These are phyloP conservation scores for Himalopsyche japonica DNA, from an alignment of 2,888 invertebrate species.

Conservation along the genomic window DNA sequence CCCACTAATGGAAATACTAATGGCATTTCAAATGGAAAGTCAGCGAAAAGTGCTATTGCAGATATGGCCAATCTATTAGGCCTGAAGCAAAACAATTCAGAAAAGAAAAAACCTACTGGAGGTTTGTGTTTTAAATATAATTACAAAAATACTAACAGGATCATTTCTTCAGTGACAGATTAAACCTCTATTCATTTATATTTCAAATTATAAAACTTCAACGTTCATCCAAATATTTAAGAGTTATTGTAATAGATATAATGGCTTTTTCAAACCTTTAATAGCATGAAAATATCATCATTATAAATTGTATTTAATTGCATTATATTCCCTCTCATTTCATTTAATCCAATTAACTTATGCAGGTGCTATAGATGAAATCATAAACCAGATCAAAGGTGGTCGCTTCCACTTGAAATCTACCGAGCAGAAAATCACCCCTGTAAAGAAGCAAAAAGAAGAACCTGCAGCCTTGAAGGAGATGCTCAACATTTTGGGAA, in stretches of 20 bases:
- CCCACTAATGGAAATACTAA: slow-evolving; percentile 44
- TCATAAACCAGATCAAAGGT: slow-evolving; percentile 77
- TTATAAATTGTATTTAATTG: no score
- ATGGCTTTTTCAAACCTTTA: no score
- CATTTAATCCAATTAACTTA: background rate
- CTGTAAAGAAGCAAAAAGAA: slow-evolving; percentile 62
- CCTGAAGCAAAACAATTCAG: slow-evolving; percentile 58
- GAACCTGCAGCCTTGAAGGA: slow-evolving; percentile 67
- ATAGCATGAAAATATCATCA: no score
- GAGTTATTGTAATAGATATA: no score
- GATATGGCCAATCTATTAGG: slow-evolving; percentile 65
- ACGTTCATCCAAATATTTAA: no score
- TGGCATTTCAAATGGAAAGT: slow-evolving; percentile 37
- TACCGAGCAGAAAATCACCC: slow-evolving; percentile 63
- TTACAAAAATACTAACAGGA: no score
- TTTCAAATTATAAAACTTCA: no score
- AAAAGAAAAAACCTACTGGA: slow-evolving; percentile 61
- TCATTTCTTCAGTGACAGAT: no score
- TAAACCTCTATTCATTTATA: no score
- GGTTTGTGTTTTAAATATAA: slow-evolving; percentile 46
- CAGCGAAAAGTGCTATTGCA: slow-evolving; percentile 48
- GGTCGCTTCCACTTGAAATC: slow-evolving; percentile 73
- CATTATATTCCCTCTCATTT: background rate
- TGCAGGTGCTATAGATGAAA: slow-evolving; percentile 71
- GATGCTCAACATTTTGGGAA: slow-evolving; percentile 71